A percentile compares a stretch with the other conserved stretches of the same genome.
These are phyloP conservation scores for Taurulus bubalis DNA, from an alignment of 2,113 vertebrate genomes.

Conservation along the genomic window DNA sequence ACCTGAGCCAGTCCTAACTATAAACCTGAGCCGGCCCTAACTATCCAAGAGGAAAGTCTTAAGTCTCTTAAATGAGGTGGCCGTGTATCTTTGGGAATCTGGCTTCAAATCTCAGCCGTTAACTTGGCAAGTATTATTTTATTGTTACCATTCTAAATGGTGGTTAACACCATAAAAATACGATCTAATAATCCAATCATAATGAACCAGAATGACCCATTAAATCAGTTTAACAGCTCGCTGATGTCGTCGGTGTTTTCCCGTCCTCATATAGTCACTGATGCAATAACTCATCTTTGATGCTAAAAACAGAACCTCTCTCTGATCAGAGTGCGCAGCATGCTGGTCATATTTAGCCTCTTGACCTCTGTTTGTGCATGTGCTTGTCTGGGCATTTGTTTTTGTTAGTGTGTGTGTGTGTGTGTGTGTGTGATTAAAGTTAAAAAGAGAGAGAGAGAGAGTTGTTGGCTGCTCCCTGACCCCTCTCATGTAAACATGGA, in stretches of 20 bases:
- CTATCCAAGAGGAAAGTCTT: too few relatives aligned
- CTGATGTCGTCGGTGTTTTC: too few relatives aligned
- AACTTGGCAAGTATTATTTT: neutral
- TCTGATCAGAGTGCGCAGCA: neutral
- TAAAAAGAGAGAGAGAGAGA: constrained; percentile 58
- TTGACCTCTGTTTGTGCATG: constrained; percentile 36
- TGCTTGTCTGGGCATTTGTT: neutral
- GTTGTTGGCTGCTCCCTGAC: constrained; percentile 83
- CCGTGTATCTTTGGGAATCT: neutral
- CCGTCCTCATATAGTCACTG: too few relatives aligned
- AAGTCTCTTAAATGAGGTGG: neutral
- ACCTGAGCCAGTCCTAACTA: too few relatives aligned
- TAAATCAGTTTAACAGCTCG: neutral
- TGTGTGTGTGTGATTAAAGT: constrained; percentile 17
- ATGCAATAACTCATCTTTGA: neutral
- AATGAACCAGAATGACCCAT: neutral
- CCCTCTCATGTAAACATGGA: constrained; percentile 82
- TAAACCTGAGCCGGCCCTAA: too few relatives aligned
- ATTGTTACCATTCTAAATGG: neutral
- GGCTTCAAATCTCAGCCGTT: neutral
- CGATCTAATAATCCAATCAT: neutral
- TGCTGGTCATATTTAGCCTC: neutral
- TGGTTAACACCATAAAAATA: neutral
- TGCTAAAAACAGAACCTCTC: neutral
- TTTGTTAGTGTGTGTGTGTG: neutral